phyloP scores from a whole-genome alignment of 2,113 vertebrate genomes.

The Eulacestoma nigropectus region DNA sequence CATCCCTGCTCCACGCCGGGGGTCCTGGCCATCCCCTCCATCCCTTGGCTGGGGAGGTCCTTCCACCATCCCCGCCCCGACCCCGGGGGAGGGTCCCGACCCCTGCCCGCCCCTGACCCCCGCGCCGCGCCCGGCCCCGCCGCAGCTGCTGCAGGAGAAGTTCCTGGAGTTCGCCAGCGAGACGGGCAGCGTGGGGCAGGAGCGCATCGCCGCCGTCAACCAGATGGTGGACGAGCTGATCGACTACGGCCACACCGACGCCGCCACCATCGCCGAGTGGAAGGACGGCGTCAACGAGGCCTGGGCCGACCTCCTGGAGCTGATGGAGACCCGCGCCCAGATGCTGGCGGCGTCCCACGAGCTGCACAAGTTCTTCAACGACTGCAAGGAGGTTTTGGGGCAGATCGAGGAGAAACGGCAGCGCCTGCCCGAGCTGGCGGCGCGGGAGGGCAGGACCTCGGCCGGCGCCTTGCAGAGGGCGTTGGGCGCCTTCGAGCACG shows the following conservation, averaged over 20 bases:
- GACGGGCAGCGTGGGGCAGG: slow-evolving; percentile 84
- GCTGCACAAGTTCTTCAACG: slow-evolving; percentile 93
- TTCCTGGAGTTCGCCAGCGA: slow-evolving; percentile 90
- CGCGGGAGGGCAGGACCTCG: slow-evolving; percentile 73
- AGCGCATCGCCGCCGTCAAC: slow-evolving; percentile 87
- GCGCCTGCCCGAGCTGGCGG: slow-evolving; percentile 80
- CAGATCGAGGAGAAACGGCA: slow-evolving; percentile 91
- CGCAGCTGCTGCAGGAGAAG: slow-evolving; percentile 87
- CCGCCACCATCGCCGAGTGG: slow-evolving; percentile 93
- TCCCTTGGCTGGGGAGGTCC: too few species aligned
- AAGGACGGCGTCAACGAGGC: slow-evolving; percentile 94
- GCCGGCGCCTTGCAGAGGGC: slow-evolving; percentile 86
- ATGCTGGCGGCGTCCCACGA: slow-evolving; percentile 91
- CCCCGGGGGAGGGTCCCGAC: neutral
- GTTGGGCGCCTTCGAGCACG: slow-evolving; percentile 87
- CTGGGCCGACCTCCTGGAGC: slow-evolving; percentile 93
- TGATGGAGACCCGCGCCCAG: slow-evolving; percentile 92
- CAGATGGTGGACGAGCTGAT: slow-evolving; percentile 97
- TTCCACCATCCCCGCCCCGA: neutral
- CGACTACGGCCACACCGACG: slow-evolving; percentile 89
- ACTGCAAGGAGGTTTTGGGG: slow-evolving; percentile 84
- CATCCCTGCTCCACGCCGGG: too few species aligned
- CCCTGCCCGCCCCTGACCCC: neutral
- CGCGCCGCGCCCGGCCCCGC: rapidly evolving
- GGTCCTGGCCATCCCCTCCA: too few species aligned